Conservation (phyloP, 2,113 vertebrate species). For the Bucco capensis region DNA sequence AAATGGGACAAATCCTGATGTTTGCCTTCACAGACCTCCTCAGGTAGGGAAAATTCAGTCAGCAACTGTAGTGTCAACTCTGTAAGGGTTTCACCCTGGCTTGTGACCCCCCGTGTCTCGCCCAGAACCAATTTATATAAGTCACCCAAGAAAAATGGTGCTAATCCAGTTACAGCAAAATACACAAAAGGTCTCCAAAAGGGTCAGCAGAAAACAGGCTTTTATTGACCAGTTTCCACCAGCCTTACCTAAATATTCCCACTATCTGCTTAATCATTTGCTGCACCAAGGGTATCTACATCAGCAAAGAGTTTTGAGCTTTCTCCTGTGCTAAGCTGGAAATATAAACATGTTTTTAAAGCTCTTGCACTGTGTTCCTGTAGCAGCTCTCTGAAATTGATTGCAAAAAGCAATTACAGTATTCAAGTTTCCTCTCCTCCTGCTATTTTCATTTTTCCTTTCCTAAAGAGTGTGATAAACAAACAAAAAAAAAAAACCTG, state of each 20-base stretch:
- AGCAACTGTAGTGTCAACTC: background rate
- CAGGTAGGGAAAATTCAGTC: background rate
- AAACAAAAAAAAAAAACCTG: background rate
- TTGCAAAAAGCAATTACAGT: background rate
- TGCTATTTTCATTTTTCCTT: background rate
- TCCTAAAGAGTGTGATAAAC: background rate
- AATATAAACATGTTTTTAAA: slow-evolving; percentile 37
- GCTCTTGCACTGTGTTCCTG: background rate
- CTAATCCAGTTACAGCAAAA: background rate
- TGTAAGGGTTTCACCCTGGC: background rate
- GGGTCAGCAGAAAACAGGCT: background rate
- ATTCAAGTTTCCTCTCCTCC: background rate
- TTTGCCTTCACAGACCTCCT: background rate
- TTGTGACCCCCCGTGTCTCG: background rate
- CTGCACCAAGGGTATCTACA: background rate
- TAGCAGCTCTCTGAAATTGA: background rate
- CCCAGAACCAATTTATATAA: background rate
- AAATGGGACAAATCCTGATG: background rate
- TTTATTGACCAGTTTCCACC: background rate
- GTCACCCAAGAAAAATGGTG: background rate
- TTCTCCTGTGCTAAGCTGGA: slow-evolving; percentile 10
- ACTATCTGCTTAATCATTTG: background rate
- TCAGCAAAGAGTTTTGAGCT: background rate
- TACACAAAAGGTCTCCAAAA: background rate
- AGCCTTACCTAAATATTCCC: background rate